Conservation (phyloP, 2,888 invertebrate species). For the Hypomecis punctinalis region DNA sequence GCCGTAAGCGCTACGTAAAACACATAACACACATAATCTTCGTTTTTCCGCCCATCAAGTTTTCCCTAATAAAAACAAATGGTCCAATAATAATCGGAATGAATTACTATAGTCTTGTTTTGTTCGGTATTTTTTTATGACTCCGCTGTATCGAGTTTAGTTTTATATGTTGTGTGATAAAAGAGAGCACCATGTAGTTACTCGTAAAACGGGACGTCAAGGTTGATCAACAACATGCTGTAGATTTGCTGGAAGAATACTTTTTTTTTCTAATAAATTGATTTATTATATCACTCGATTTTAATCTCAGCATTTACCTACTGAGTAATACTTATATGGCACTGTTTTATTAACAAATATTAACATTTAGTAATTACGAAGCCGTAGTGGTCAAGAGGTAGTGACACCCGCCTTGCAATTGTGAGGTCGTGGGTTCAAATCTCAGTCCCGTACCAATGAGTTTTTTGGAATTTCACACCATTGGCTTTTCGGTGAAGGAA, state of each 20-base stretch:
- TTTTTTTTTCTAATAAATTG: background rate
- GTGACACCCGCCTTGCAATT: no score
- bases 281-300: no score
- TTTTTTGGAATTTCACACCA: no score
- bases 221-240: conserved; percentile 26
- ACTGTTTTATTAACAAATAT: no score
- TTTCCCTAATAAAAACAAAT: conserved; percentile 72
- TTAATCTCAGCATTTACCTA: no score
- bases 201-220: conserved; percentile 24
- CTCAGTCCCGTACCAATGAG: no score
- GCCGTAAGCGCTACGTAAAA: conserved; percentile 30
- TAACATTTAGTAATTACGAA: no score
- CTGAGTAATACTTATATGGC: no score
- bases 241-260: background rate
- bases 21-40: conserved; percentile 48
- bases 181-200: conserved; percentile 26
- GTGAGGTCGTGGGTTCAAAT: no score
- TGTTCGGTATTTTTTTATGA: conserved; percentile 56
- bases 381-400: no score
- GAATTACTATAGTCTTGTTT: conserved; percentile 66
- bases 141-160: conserved; percentile 49
- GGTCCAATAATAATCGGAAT: conserved; percentile 71
- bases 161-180: conserved; percentile 39
- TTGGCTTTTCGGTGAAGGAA: no score
- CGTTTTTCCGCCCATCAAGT: conserved; percentile 57